phyloP scores from a whole-genome alignment of 2,113 vertebrate species.

The Anoplopoma fimbria region DNA sequence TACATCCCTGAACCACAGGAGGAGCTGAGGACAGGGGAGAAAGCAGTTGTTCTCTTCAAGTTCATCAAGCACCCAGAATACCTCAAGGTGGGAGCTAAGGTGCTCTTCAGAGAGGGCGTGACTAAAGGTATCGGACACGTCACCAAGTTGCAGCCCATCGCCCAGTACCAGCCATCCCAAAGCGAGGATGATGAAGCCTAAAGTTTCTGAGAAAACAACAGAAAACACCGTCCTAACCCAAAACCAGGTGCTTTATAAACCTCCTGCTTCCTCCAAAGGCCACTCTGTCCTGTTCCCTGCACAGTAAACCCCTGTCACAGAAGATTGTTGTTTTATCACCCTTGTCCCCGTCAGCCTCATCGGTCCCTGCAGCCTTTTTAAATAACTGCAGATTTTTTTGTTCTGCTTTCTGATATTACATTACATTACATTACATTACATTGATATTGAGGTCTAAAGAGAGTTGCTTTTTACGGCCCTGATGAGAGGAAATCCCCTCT shows the following conservation, averaged over 20 bases:
- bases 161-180: constrained; percentile 64
- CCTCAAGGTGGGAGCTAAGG: constrained; percentile 95
- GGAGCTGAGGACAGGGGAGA: constrained; percentile 96
- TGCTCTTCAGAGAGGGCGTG: constrained; percentile 96
- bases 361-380: constrained; percentile 47
- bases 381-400: constrained; percentile 29
- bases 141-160: constrained; percentile 91
- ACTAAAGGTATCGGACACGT: constrained; percentile 99
- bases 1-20: constrained; percentile 81
- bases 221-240: constrained; percentile 50
- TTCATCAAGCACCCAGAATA: constrained; percentile 99
- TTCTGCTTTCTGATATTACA: constrained; percentile 16
- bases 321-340: constrained; percentile 6
- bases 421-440: too few species aligned
- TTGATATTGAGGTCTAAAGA: constrained; percentile 31
- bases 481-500: constrained; percentile 11
- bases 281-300: constrained; percentile 18
- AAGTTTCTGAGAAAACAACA: constrained; percentile 22
- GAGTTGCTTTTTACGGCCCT: constrained; percentile 16
- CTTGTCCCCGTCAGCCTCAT: constrained; percentile 22
- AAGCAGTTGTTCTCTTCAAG: constrained; percentile 95
- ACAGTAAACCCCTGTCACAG: constrained; percentile 18
- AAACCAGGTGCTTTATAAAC: constrained; percentile 50
- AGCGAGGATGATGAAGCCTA: constrained; percentile 65
- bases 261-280: constrained; percentile 38